Evolutionary conservation across 1,140 invertebrate species (phyloP), one percentile per base, ranked within the genome.

Genomic region (Phthorimaea operculella): DNA sequence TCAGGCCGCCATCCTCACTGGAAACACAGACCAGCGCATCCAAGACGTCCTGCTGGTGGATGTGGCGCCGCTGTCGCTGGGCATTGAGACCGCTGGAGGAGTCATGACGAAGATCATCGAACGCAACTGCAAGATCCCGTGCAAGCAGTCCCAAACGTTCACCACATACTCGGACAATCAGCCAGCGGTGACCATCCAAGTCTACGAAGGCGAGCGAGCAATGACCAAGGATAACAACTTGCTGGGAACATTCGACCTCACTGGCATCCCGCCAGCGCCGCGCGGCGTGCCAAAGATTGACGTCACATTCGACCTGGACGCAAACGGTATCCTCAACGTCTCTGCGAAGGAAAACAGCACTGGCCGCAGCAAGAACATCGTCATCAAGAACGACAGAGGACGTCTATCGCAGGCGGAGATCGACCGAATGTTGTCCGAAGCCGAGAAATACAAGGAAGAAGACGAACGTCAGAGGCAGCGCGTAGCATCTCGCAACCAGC

Each of bases 311-410:
- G 45, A 48, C n/a, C n/a, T 48, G 10, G 45, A 48, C 14, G 45
- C n/a, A 15, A 18, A 48, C 45, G 45, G 45, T 11, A 48, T 48
- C n/a, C 45, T 48, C 45, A 48, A 18, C 39, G 39, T 14, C 4
- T 42, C 39, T 42, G 39, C 45, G 4, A 18, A 16, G 9, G 45
- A 48, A 18, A 14, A 18, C 16, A 48, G 45, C 45, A 48, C 45
- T 18, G 16, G 16, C 10, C n/a, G 16, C n/a, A 16, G n/a, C n/a
- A 48, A 48, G 16, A 48, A 48, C 54, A 86, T 87, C 50, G 83
- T 67, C 54, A 88, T 87, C 63, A 86, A 79, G 59, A 87, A 87
- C 59, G 86, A 87, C 66, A 87, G 87, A 55, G 86, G 86, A 10
- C 72, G 86, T 11, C 62, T 87, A 1, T 86, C 86, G 0, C 74